These are phyloP conservation scores for Hydrochoerus hydrochaeris DNA, from an alignment of 2,113 vertebrate species.

Conservation along the genomic window DNA sequence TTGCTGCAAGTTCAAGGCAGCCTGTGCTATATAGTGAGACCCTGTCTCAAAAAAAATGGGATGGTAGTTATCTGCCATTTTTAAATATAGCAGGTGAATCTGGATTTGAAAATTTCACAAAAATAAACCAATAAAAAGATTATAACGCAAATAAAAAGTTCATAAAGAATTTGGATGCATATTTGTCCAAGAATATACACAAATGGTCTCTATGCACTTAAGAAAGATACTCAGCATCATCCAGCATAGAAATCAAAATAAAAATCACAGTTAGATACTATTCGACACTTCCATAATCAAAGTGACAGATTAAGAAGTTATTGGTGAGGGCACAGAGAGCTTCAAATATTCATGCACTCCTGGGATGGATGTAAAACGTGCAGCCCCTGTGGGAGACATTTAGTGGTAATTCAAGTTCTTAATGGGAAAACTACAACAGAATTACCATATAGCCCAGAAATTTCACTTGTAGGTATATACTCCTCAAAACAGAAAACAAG, in stretches of 20 bases:
- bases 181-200: neutral
- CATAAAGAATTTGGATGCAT: neutral
- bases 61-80: neutral
- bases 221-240: neutral
- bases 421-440: neutral
- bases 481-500: neutral
- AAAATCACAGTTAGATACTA: neutral
- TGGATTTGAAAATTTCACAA: neutral
- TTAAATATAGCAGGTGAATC: neutral
- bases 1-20: neutral
- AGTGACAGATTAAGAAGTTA: neutral
- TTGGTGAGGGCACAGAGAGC: neutral
- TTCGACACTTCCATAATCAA: neutral
- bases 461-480: neutral
- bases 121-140: constrained; percentile 14
- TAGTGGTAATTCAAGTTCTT: neutral
- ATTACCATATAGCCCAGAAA: neutral
- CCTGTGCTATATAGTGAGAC: neutral
- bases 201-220: neutral
- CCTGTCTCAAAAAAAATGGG: neutral
- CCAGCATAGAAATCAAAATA: neutral
- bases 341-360: neutral
- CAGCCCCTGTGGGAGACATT: neutral
- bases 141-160: neutral
- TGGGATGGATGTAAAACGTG: neutral